phyloP scores from a whole-genome alignment of 2,113 vertebrate species.

The Elaphurus davidianus region DNA sequence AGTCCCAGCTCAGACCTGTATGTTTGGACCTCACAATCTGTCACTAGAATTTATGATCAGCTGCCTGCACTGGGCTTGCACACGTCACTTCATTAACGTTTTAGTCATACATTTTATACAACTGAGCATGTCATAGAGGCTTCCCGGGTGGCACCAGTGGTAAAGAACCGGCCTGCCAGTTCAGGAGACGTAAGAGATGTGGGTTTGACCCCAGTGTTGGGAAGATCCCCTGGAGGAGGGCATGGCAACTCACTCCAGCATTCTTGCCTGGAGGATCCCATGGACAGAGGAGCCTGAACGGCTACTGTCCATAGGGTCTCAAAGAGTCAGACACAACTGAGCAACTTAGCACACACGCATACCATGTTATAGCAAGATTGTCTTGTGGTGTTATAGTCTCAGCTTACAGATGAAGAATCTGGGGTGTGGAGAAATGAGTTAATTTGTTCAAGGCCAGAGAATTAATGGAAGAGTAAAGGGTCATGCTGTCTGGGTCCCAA shows the following conservation, averaged over 20 bases:
- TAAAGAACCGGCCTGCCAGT: neutral
- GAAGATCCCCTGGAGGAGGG: neutral
- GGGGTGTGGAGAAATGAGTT: neutral
- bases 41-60: neutral
- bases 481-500: neutral
- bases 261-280: neutral
- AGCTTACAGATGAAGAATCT: neutral
- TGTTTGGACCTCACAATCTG: accelerated
- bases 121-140: neutral
- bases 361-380: neutral
- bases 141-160: neutral
- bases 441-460: neutral
- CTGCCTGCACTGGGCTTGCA: neutral
- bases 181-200: neutral
- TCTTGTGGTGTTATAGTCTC: neutral
- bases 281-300: neutral
- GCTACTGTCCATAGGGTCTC: neutral
- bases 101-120: neutral
- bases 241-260: neutral
- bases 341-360: neutral
- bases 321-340: neutral
- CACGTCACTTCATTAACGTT: neutral
- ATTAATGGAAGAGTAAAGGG: neutral
- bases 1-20: neutral
- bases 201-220: neutral